Evolutionary conservation across 1,140 invertebrate species (phyloP), one percentile per base, ranked within the genome.

Genomic region (Pemphigus obesinymphae): DNA sequence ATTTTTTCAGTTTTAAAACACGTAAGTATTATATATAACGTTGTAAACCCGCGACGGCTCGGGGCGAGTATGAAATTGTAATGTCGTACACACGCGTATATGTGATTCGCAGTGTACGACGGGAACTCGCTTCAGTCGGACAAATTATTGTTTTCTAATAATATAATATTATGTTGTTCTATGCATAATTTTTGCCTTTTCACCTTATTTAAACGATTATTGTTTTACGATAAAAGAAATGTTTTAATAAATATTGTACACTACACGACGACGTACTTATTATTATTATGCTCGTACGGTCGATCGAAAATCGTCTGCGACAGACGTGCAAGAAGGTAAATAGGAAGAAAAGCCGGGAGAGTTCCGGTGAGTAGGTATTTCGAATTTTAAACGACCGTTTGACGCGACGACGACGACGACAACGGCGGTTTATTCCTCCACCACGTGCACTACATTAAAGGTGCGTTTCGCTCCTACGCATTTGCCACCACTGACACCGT

Each of bases 11-110:
- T n/a, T n/a, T n/a, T n/a, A n/a, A n/a, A n/a, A n/a, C n/a, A n/a
- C n/a, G n/a, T n/a, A n/a, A n/a, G n/a, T n/a, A n/a, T n/a, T n/a
- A n/a, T n/a, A n/a, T n/a, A n/a, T n/a, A n/a, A n/a, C n/a, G n/a
- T n/a, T n/a, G n/a, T n/a, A n/a, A n/a, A n/a, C n/a, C 8, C 37
- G 37, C 37, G 23, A 48, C 70, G 70, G 17, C 43, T 50, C 43
- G 70, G 26, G 70, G 70, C 70, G 70, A 73, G 70, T 73, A 73
- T 73, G 45, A 73, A 73, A 50, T 31, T 73, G 26, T 73, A n/a
- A 50, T 73, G 26, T 31, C 68, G 68, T 45, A 45, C 40, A 45
- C 40, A 20, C 66, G 37, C 37, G 66, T 45, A 3, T 17, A 5
- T 61, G 26, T 13, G 31, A 1, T n/a, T 1, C 63, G 63, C 5